phyloP scores from a whole-genome alignment of 2,113 vertebrate species.

The Heteronetta atricapilla region DNA sequence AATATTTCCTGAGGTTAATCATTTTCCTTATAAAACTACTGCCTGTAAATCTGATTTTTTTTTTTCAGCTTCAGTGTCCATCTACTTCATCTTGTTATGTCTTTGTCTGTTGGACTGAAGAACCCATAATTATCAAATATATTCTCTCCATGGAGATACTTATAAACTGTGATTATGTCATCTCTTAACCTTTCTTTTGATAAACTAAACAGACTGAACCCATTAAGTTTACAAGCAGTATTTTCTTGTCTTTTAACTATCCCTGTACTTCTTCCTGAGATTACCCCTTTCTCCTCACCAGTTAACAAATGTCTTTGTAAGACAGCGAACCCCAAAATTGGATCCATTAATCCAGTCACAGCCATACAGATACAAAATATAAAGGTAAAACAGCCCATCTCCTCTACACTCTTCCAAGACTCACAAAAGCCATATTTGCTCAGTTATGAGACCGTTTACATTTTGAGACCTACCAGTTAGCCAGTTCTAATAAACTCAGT shows the following conservation, averaged over 20 bases:
- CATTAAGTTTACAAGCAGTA: neutral
- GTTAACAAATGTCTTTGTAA: neutral
- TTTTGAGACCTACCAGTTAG: constrained; percentile 23
- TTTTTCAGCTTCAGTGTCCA: neutral
- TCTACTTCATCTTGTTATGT: constrained; percentile 40
- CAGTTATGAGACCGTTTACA: constrained; percentile 27
- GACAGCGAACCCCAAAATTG: neutral
- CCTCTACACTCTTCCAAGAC: neutral
- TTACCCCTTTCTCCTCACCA: neutral
- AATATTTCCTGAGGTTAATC: constrained; percentile 29
- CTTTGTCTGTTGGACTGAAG: constrained; percentile 45
- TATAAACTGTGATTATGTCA: constrained; percentile 49
- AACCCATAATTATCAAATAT: neutral
- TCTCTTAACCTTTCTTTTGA: constrained; percentile 50
- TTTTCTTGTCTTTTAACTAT: constrained; percentile 5
- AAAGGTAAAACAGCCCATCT: neutral
- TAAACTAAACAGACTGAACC: constrained; percentile 47
- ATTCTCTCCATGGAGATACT: constrained; percentile 41
- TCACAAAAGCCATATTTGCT: neutral
- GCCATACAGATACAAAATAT: neutral
- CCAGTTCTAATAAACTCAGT: constrained; percentile 40
- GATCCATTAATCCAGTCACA: neutral
- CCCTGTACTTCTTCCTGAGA: neutral
- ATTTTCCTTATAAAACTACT: constrained; percentile 30
- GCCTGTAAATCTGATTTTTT: neutral